phyloP scores from a whole-genome alignment of 2,888 invertebrate species.

The Prionchulus punctatus region DNA sequence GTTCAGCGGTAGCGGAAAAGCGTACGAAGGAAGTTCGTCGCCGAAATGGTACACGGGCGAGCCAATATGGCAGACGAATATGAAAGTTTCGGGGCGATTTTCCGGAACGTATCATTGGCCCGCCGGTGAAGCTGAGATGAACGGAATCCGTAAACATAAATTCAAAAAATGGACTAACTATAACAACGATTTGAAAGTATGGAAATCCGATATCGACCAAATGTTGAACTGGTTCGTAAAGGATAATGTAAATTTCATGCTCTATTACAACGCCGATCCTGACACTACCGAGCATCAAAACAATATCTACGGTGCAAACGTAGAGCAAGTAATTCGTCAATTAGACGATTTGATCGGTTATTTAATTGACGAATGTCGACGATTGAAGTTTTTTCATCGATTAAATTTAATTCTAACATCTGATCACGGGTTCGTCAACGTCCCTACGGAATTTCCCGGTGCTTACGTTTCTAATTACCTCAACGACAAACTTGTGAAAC shows the following conservation, averaged over 20 bases:
- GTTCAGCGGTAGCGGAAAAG: neutral
- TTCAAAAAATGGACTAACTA: no score
- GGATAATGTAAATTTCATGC: conserved; percentile 30
- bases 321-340: conserved; percentile 21
- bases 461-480: neutral
- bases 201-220: conserved; percentile 24
- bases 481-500: neutral
- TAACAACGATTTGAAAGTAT: conserved; percentile 17
- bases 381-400: conserved; percentile 21
- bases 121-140: neutral
- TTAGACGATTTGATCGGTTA: conserved; percentile 32
- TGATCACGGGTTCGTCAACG: conserved; percentile 36
- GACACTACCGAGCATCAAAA: conserved; percentile 32
- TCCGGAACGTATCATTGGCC: neutral
- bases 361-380: conserved; percentile 26
- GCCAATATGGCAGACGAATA: conserved; percentile 1
- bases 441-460: neutral
- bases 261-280: conserved; percentile 36
- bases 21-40: neutral
- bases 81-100: neutral
- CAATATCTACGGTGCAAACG: conserved; percentile 31
- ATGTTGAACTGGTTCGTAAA: conserved; percentile 19
- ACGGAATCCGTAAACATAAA: neutral
- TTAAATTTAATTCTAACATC: conserved; percentile 37
- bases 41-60: neutral